Evolutionary conservation across 2,888 invertebrate species (phyloP), one percentile per base, ranked within the genome.

Genomic region (Drosophila algonquin): DNA sequence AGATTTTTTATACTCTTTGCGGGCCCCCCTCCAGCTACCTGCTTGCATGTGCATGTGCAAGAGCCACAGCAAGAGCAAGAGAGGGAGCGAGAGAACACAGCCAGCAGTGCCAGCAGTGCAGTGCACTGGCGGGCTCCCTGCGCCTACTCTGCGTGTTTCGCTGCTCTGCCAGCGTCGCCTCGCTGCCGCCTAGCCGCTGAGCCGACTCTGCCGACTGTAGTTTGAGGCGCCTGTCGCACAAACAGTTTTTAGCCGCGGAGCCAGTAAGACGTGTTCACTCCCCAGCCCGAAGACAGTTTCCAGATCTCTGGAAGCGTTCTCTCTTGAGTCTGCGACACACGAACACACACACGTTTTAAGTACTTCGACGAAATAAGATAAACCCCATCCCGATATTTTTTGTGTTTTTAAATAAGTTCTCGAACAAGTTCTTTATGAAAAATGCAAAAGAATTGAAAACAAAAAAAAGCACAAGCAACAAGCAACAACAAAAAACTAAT

Each of bases 251-350:
- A 91, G 89, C 90, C 89, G 88, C 90, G 91, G 90, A 92, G 92
- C 91, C 90, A 92, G 91, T 91, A 89, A 90, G 92, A 92, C 92
- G 92, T 92, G 92, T 90, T 87, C 82, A 74, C 79, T 86, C 86
- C 86, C 79, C 86, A 86, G 52, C 54, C 62, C 62, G 59, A 63
- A 55, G 44, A 45, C 45, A 46, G 55, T 54, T 40, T 35, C 57
- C 51, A 48, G 35, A 58, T 16, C 53, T 60, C 45, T 44, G 56
- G 73, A 69, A 62, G 63, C 40, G 51, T 61, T 71, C 82, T 76
- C 68, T 71, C 80, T 75, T 80, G 78, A 78, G 82, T 87, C 80
- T 76, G 82, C 85, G 67, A 83, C 40, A 40, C 86, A 85, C 89
- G 90, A 40, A 40, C 40, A 40, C 40, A 40, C 40, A 83, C 86